Base-by-base conservation (phyloP, 2,888 invertebrate species). In the Stictocephala bisonia region DNA sequence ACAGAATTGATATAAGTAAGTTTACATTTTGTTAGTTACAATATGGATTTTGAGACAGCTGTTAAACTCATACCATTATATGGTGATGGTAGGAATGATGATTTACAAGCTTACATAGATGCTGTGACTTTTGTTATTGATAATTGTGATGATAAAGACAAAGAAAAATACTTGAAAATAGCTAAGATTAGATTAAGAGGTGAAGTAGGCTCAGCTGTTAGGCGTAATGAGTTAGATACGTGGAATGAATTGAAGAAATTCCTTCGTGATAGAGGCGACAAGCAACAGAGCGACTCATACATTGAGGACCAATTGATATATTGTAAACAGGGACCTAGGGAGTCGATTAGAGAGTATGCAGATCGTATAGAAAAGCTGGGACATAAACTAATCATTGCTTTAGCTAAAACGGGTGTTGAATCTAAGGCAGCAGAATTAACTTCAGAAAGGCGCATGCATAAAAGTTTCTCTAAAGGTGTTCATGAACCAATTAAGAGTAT, bases 171-270 rank as follows among this genome's bases (percentile, higher is more conserved):
- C 18, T 15, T 56, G 15, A 29, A 15, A 1, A 56, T 56, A 15
- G 56, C 56, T n/a, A 56, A 56, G 56, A 56, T 56, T 56, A 56
- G 56, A 15, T 15, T 56, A 15, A 29, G 56, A 15, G 56, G 56
- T 6, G 56, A 56, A 9, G 18, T 56, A 56, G 29, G 56, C 2
- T n/a, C 56, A n/a, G 56, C 56, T 4, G 56, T 56, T 3, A 56
- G 56, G 56, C 56, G 56, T 3, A 56, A 29, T 11, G 29, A 29
- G 3, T 15, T 56, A 29, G 31, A 56, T 1, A 22, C 29, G 2
- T 56, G 56, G 56, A 27, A n/a, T 1, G 31, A 56, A 2, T 31
- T 56, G 13, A 56, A 56, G 18, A 1, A 29, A 18, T 56, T 56
- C 31, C n/a, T 56, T 26, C 2, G 56, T 1, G 60, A 60, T 3